These are phyloP conservation scores for Botia kubotai DNA, from an alignment of 2,797 vertebrate species.

Conservation along the genomic window DNA sequence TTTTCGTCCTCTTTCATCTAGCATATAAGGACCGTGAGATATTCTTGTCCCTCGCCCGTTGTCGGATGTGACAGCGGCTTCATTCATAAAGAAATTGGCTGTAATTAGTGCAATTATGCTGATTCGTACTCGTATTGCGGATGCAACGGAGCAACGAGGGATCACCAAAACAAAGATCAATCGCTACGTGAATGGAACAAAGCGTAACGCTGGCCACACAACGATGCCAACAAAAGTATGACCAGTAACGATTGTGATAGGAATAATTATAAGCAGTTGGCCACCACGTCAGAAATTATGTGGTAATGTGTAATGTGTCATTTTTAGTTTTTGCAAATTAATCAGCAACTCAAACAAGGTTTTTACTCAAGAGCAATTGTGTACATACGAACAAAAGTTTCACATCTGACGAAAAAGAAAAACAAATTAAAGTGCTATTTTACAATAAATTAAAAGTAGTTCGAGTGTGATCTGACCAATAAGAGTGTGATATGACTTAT, in stretches of 20 bases:
- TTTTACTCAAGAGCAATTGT: not conserved
- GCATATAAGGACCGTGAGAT: constrained; percentile 76
- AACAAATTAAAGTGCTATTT: too few species aligned
- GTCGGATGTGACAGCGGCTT: constrained; percentile 82
- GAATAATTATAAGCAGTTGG: constrained; percentile 24
- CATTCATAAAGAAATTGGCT: constrained; percentile 82
- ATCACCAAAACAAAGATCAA: constrained; percentile 77
- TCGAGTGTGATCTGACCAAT: not conserved
- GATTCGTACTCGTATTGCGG: constrained; percentile 85
- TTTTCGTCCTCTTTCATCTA: constrained; percentile 77
- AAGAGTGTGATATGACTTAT: not conserved
- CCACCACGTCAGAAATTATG: constrained; percentile 1
- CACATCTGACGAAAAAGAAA: not conserved
- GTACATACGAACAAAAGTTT: not conserved
- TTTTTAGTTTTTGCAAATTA: not conserved
- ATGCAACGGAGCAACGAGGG: constrained; percentile 79
- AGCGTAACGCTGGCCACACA: constrained; percentile 68
- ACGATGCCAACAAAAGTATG: constrained; percentile 70
- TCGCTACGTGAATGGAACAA: constrained; percentile 70
- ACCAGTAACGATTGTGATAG: constrained; percentile 56
- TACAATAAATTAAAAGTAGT: not conserved
- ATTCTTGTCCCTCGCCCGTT: constrained; percentile 77
- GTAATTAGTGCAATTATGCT: constrained; percentile 91
- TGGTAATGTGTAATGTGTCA: not conserved
- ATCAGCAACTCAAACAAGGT: not conserved